Conservation (phyloP, 1,140 invertebrate genomes). For the Heterodera schachtii region DNA sequence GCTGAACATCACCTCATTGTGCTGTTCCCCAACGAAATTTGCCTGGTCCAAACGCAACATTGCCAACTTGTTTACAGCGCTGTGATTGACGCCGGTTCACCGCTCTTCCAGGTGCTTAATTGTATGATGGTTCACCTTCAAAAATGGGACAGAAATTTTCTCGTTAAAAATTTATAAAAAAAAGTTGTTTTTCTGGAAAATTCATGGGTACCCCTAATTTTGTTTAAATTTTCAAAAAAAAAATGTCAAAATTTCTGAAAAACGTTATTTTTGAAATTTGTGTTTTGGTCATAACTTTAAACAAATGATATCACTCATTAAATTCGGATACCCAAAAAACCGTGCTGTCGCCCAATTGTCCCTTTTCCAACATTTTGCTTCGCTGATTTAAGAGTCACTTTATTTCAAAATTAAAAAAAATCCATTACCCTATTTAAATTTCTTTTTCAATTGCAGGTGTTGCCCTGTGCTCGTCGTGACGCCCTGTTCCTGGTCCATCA, state of each 20-base stretch:
- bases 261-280: too few species aligned
- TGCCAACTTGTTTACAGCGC: conserved; percentile 44
- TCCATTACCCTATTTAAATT: too few species aligned
- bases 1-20: conserved; percentile 44
- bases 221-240: too few species aligned
- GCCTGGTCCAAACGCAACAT: conserved; percentile 25
- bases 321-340: neutral
- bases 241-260: too few species aligned
- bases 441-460: conserved; percentile 34
- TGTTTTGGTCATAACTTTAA: too few species aligned
- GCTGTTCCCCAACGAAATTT: conserved; percentile 51
- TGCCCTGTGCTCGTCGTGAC: conserved; percentile 45
- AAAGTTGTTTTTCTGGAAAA: too few species aligned
- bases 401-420: conserved; percentile 16
- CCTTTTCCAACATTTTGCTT: too few species aligned
- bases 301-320: neutral
- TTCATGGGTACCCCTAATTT: too few species aligned
- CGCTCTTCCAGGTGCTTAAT: conserved; percentile 32
- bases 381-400: conserved; percentile 5
- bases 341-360: too few species aligned
- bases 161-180: conserved; percentile 15
- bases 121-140: neutral
- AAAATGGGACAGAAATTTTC: neutral
- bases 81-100: conserved; percentile 31
- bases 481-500: conserved; percentile 51